Evolutionary conservation across 2,888 invertebrate species (phyloP).

Genomic region (Clostera curtula): DNA sequence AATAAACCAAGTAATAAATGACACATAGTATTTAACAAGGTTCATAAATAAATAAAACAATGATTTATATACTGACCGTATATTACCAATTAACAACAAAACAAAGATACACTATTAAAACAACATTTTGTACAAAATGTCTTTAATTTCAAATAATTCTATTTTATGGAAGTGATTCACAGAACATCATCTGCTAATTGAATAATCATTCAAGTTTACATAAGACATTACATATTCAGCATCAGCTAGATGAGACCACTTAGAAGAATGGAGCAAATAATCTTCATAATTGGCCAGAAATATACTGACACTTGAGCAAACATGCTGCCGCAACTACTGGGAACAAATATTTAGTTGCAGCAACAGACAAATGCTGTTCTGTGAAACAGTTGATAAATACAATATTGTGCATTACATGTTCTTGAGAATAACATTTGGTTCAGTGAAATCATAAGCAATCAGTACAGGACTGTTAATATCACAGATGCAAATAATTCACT

Average conservation of each 20-base stretch:
- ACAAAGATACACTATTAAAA: slow-evolving; percentile 21
- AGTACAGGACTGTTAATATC: slow-evolving; percentile 66
- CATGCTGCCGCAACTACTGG: slow-evolving; percentile 37
- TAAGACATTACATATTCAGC: slow-evolving; percentile 10
- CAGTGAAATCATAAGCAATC: slow-evolving; percentile 54
- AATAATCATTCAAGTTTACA: slow-evolving; percentile 7
- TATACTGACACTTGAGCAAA: slow-evolving; percentile 13
- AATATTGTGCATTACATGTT: slow-evolving; percentile 29
- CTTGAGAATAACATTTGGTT: slow-evolving; percentile 22
- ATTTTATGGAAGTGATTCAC: slow-evolving; percentile 20
- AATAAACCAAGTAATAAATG: too few relatives aligned
- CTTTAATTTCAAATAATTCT: slow-evolving; percentile 33
- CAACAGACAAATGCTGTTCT: slow-evolving; percentile 27
- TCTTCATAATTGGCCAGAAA: slow-evolving; percentile 23
- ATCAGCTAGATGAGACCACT: slow-evolving; percentile 15
- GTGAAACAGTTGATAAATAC: slow-evolving; percentile 32
- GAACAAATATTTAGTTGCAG: slow-evolving; percentile 60
- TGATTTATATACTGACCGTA: too few relatives aligned
- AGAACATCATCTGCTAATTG: slow-evolving; percentile 19
- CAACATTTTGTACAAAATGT: slow-evolving; percentile 23
- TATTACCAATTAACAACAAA: not conserved
- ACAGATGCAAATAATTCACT: slow-evolving; percentile 60
- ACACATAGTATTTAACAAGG: too few relatives aligned
- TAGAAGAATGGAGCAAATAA: slow-evolving; percentile 39
- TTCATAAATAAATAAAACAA: too few relatives aligned